Percentiles rank a stretch among this genome's conserved stretches.
Evolutionary conservation across 2,797 vertebrate species (phyloP).

Genomic region (Salarias fasciatus): DNA sequence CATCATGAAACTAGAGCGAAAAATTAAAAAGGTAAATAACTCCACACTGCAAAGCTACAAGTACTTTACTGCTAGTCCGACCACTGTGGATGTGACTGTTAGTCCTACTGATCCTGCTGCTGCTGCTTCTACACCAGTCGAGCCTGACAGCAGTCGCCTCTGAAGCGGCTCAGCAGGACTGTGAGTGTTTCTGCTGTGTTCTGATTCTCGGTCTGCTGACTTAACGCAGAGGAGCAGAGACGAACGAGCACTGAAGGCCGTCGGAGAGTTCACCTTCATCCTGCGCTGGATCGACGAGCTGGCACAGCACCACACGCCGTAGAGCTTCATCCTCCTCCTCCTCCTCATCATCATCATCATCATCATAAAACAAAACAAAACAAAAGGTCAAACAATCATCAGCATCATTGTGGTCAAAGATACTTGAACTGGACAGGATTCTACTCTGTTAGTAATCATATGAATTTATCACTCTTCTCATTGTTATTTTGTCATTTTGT

Average conservation of each 20-base stretch:
- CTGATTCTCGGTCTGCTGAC: background rate
- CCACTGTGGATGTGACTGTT: no score
- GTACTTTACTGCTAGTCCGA: background rate
- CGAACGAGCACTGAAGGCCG: slow-evolving; percentile 49
- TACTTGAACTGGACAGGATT: no score
- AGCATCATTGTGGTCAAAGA: background rate
- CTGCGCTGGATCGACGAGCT: slow-evolving; percentile 67
- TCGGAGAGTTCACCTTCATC: slow-evolving; percentile 61
- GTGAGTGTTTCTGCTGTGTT: no score
- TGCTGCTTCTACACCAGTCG: background rate
- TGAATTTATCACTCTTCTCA: no score
- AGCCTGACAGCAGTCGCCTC: no score
- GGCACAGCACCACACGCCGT: slow-evolving; percentile 14
- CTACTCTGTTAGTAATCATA: no score
- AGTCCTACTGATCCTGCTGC: background rate
- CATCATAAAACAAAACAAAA: background rate
- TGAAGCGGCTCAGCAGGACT: no score
- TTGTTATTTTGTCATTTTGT: no score
- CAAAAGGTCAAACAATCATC: background rate
- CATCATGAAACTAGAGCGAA: slow-evolving; percentile 56
- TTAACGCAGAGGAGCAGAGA: slow-evolving; percentile 39
- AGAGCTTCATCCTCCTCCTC: slow-evolving; percentile 27
- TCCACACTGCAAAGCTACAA: background rate
- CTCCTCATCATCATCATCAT: slow-evolving; percentile 9
- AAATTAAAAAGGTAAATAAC: slow-evolving; percentile 66